phyloP scores from a whole-genome alignment of 2,113 vertebrate species.

The Xyliphius kryptos region DNA sequence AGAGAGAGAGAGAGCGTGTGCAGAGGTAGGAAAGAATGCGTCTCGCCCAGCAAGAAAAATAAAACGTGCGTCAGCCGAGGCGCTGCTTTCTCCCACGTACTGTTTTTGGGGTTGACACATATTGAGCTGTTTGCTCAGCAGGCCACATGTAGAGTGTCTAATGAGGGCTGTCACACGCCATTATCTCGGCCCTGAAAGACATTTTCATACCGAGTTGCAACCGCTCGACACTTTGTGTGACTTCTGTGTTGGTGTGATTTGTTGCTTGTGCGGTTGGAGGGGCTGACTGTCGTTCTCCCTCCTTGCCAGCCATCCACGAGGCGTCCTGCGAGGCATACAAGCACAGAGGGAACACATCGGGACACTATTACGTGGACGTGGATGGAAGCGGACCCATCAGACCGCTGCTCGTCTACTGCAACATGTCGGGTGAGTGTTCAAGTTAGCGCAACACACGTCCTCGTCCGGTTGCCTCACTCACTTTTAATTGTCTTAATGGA shows the following conservation, averaged over 20 bases:
- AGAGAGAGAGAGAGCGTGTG: too few relatives aligned
- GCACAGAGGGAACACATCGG: conserved; percentile 83
- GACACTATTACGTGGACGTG: conserved; percentile 80
- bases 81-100: neutral
- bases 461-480: too few relatives aligned
- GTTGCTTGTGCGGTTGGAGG: neutral
- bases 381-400: conserved; percentile 86
- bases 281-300: conserved; percentile 2
- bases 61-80: conserved; percentile 8
- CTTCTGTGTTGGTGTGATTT: conserved; percentile 5
- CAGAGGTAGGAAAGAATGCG: too few relatives aligned
- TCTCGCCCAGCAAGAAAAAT: too few relatives aligned
- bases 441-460: too few relatives aligned
- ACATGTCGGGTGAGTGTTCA: conserved; percentile 97
- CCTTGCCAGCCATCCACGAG: conserved; percentile 78
- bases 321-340: conserved; percentile 93
- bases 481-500: too few relatives aligned
- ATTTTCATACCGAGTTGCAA: conserved; percentile 16
- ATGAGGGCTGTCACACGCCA: conserved; percentile 32
- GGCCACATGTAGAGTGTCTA: conserved; percentile 14
- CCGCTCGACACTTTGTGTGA: conserved; percentile 3
- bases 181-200: conserved; percentile 20
- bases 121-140: conserved; percentile 26
- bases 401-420: conserved; percentile 83
- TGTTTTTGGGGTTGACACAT: conserved; percentile 8